These are phyloP conservation scores for Chiloscyllium punctatum DNA, from an alignment of 2,797 vertebrate genomes.

Conservation along the genomic window DNA sequence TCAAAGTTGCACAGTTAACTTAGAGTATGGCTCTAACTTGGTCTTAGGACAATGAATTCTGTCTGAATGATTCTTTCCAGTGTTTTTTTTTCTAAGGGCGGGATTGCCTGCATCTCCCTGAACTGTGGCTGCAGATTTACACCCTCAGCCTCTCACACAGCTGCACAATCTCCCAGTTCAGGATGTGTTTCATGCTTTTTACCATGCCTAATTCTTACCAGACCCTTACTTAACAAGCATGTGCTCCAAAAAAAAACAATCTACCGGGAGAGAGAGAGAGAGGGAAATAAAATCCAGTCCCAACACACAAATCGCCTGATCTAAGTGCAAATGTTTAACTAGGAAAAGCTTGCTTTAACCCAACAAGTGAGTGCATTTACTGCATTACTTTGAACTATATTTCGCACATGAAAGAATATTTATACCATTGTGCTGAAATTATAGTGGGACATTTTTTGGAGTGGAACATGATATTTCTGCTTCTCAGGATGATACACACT, in stretches of 20 bases:
- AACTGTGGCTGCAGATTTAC: slow-evolving; percentile 30
- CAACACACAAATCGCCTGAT: neutral
- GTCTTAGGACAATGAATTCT: neutral
- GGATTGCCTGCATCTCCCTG: slow-evolving; percentile 2
- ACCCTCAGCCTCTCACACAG: slow-evolving; percentile 33
- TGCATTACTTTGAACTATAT: neutral
- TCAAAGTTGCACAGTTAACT: neutral
- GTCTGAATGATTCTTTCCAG: slow-evolving; percentile 15
- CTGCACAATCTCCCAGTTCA: slow-evolving; percentile 24
- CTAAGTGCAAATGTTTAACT: neutral
- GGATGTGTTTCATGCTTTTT: slow-evolving; percentile 36
- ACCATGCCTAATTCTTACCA: slow-evolving; percentile 37
- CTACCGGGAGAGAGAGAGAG: slow-evolving; percentile 7
- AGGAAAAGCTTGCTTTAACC: neutral
- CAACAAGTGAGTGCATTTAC: neutral
- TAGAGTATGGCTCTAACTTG: neutral
- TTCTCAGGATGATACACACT: neutral
- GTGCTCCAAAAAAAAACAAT: slow-evolving; percentile 38
- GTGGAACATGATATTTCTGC: neutral
- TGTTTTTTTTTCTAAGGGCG: neutral
- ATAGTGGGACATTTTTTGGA: neutral
- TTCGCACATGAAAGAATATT: neutral
- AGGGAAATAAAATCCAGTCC: neutral
- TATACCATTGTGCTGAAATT: neutral
- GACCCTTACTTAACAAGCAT: slow-evolving; percentile 34